Evolutionary conservation across 1,140 invertebrate genomes (phyloP).

Genomic region (Drosophila simulans): DNA sequence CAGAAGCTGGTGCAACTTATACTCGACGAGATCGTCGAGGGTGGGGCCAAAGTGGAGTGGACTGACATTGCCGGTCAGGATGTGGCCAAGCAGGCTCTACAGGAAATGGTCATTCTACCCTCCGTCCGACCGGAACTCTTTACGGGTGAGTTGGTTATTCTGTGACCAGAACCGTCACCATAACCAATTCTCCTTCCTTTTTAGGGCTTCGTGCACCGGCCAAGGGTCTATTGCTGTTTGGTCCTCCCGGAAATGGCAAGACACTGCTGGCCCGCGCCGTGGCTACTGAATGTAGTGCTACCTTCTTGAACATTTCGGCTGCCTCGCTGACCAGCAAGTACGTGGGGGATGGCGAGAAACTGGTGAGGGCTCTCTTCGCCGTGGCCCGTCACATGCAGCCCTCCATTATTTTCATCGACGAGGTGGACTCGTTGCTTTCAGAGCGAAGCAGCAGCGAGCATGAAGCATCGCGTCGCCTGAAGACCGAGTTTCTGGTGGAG

Average conservation of each 20-base stretch:
- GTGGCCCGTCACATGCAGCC: conserved; percentile 96
- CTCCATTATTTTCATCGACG: conserved; percentile 98
- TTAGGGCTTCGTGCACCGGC: conserved; percentile 89
- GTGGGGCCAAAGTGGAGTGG: conserved; percentile 94
- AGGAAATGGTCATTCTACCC: conserved; percentile 98
- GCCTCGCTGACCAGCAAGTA: conserved; percentile 99
- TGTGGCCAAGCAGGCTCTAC: conserved; percentile 96
- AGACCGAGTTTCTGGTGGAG: conserved; percentile 99
- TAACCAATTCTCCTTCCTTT: background rate
- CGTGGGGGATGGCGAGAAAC: conserved; percentile 98
- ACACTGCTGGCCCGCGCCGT: conserved; percentile 96
- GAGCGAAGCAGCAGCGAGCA: conserved; percentile 96
- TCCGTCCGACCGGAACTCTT: conserved; percentile 98
- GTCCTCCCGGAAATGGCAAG: conserved; percentile 94
- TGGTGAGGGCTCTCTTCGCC: conserved; percentile 97
- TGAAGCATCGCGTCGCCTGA: conserved; percentile 97
- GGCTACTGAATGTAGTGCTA: conserved; percentile 95
- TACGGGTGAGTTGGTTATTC: conserved; percentile 88
- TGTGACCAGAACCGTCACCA: background rate
- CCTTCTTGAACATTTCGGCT: conserved; percentile 98
- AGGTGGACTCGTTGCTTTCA: conserved; percentile 97
- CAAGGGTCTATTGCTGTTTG: conserved; percentile 96
- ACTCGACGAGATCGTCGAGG: conserved; percentile 90
- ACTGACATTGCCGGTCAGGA: conserved; percentile 96
- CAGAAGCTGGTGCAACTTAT: conserved; percentile 94